Evolutionary conservation across 2,888 invertebrate genomes (phyloP).

Genomic region (Dromius quadrimaculatus): DNA sequence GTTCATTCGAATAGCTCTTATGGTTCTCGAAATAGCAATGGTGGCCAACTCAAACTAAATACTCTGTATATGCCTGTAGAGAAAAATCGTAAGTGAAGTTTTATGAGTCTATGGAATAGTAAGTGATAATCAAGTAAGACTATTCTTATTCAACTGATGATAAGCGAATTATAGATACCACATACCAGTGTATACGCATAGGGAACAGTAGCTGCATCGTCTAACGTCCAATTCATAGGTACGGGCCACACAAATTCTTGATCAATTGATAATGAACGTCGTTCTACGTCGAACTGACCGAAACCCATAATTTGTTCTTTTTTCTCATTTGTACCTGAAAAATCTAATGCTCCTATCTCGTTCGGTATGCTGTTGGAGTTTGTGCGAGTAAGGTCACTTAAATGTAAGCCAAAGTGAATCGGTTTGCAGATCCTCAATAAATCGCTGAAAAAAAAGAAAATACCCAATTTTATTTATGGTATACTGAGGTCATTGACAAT

Average conservation of each 20-base stretch:
- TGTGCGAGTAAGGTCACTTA: neutral
- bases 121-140: too few relatives aligned
- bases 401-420: conserved; percentile 7
- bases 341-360: conserved; percentile 64
- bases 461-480: too few relatives aligned
- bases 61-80: too few relatives aligned
- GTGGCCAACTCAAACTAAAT: too few relatives aligned
- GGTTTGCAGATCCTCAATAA: neutral
- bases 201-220: conserved; percentile 83
- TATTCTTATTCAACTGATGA: too few relatives aligned
- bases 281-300: conserved; percentile 64
- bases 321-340: conserved; percentile 63
- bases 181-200: conserved; percentile 79
- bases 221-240: conserved; percentile 79
- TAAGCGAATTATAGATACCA: too few relatives aligned
- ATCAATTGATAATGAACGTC: conserved; percentile 61
- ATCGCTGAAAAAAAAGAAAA: conserved; percentile 18
- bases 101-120: too few relatives aligned
- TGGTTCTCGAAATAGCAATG: too few relatives aligned
- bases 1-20: too few relatives aligned
- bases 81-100: too few relatives aligned
- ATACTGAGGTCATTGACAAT: too few relatives aligned
- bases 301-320: conserved; percentile 78
- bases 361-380: conserved; percentile 56
- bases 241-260: conserved; percentile 74